Percentiles rank a stretch among this genome's conserved stretches.
These are phyloP conservation scores for Gorsachius goisagi DNA, from an alignment of 2,113 vertebrate species.

Conservation along the genomic window DNA sequence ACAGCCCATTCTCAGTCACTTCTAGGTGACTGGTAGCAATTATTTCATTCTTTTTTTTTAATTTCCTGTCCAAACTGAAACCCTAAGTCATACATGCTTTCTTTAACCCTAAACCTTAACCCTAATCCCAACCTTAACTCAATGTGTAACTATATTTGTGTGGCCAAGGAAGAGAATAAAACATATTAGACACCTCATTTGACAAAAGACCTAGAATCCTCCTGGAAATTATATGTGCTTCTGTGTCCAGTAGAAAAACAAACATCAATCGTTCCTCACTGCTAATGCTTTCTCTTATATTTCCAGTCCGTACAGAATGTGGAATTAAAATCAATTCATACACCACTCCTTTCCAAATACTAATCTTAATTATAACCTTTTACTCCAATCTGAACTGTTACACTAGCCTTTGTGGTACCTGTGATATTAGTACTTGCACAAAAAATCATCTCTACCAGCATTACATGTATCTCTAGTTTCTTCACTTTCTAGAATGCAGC, in stretches of 20 bases:
- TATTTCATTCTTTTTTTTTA: background rate
- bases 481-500: background rate
- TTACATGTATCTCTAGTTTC: background rate
- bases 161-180: background rate
- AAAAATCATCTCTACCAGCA: background rate
- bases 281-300: background rate
- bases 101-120: background rate
- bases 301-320: background rate
- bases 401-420: background rate
- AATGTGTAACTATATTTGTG: background rate
- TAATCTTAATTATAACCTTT: background rate
- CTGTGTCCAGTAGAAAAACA: background rate
- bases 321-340: background rate
- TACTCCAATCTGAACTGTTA: background rate
- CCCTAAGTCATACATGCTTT: background rate
- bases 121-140: background rate
- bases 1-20: background rate
- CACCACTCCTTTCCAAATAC: background rate
- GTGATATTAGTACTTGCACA: accelerated
- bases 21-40: background rate
- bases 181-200: background rate
- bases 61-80: background rate
- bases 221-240: background rate
- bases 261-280: background rate
- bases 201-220: background rate